Evolutionary conservation across 2,888 invertebrate genomes (phyloP).

Genomic region (Scelioninae gen. 2): DNA sequence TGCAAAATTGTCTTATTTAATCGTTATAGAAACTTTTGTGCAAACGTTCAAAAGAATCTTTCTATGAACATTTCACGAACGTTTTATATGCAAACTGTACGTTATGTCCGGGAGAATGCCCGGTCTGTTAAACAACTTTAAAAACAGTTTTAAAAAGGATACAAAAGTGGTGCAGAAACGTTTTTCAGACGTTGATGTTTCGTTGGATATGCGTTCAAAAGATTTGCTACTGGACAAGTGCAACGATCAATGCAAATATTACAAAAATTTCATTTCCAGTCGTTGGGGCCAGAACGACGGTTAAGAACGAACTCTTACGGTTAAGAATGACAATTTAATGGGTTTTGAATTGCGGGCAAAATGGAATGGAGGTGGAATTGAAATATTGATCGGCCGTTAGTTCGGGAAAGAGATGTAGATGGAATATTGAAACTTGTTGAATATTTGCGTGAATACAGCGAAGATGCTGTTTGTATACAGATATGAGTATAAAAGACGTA

Average conservation of each 20-base stretch:
- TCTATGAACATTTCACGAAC: too few relatives aligned
- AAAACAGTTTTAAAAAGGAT: too few relatives aligned
- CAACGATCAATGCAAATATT: slow-evolving; percentile 35
- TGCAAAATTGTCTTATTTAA: too few relatives aligned
- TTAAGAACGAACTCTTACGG: too few relatives aligned
- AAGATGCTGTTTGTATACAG: slow-evolving; percentile 7
- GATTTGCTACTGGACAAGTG: slow-evolving; percentile 7
- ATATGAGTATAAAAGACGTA: too few relatives aligned
- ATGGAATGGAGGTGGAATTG: slow-evolving; percentile 26
- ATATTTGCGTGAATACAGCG: slow-evolving; percentile 15
- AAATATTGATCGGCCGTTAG: slow-evolving; percentile 35
- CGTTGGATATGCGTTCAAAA: neutral
- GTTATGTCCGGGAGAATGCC: too few relatives aligned
- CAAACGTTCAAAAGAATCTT: too few relatives aligned
- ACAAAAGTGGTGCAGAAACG: too few relatives aligned
- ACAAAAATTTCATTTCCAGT: slow-evolving; percentile 31
- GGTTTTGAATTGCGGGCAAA: slow-evolving; percentile 26
- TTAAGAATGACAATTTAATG: slow-evolving; percentile 41
- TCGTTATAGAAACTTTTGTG: too few relatives aligned
- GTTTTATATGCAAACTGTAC: too few relatives aligned
- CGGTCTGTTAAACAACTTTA: too few relatives aligned
- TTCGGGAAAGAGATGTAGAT: slow-evolving; percentile 28
- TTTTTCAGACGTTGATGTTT: slow-evolving; percentile 27
- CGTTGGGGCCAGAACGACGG: neutral
- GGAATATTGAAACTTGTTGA: slow-evolving; percentile 48